Evolutionary conservation across 2,888 invertebrate genomes (phyloP).

Genomic region (Pseudococcus viburni): DNA sequence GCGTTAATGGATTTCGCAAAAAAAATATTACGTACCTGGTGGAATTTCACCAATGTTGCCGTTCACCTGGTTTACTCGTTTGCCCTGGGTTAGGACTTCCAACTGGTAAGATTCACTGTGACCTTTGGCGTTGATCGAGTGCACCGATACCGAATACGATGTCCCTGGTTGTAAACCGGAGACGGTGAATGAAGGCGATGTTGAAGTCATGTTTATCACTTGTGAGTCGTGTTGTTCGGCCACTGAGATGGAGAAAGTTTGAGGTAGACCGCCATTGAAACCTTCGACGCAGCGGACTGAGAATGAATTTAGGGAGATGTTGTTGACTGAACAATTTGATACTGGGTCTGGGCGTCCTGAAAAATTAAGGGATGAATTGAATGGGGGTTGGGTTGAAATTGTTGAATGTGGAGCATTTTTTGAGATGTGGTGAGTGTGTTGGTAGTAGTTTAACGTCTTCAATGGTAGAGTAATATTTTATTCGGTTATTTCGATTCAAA

Average conservation of each 20-base stretch:
- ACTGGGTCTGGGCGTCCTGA: conserved; percentile 92
- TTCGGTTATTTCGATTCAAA: too few species aligned
- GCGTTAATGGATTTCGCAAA: conserved; percentile 35
- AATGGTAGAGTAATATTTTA: too few species aligned
- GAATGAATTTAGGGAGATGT: conserved; percentile 89
- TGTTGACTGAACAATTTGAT: conserved; percentile 89
- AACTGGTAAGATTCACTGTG: conserved; percentile 80
- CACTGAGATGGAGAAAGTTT: conserved; percentile 87
- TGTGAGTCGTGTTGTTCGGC: conserved; percentile 70
- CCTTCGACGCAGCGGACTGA: conserved; percentile 87
- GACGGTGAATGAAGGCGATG: conserved; percentile 74
- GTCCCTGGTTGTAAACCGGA: conserved; percentile 68
- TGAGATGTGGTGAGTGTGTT: not conserved
- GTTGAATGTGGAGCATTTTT: not conserved
- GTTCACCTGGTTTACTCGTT: conserved; percentile 15
- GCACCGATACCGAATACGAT: conserved; percentile 69
- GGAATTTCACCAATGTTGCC: conserved; percentile 60
- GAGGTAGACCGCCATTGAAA: conserved; percentile 90
- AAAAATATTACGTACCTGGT: conserved; percentile 44
- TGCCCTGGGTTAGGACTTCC: conserved; percentile 61
- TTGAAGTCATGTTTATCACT: conserved; percentile 83
- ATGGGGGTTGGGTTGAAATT: not conserved
- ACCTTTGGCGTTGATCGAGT: conserved; percentile 69
- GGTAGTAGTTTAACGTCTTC: too few species aligned
- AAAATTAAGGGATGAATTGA: conserved; percentile 22